Percentiles rank a stretch among this genome's conserved stretches.
These are phyloP conservation scores for Barnardius zonarius DNA, from an alignment of 2,113 vertebrate species.

Conservation along the genomic window DNA sequence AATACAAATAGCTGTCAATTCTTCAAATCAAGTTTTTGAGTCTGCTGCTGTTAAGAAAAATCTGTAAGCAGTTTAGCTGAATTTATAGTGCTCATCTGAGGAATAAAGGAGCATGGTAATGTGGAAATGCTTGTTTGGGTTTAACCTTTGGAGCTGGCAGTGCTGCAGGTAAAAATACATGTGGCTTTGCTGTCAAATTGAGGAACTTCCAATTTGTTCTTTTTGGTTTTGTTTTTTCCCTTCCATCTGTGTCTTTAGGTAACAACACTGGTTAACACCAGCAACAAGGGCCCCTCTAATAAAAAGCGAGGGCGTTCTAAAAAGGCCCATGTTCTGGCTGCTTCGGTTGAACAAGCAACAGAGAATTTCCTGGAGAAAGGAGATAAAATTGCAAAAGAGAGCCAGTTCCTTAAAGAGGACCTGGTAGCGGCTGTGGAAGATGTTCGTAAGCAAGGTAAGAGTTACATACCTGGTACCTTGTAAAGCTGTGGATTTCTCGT, in stretches of 20 bases:
- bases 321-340: conserved; percentile 97
- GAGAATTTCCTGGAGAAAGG: conserved; percentile 98
- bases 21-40: background rate
- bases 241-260: conserved; percentile 74
- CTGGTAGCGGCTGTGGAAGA: conserved; percentile 95
- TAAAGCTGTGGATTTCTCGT: accelerated
- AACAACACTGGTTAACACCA: conserved; percentile 96
- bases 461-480: background rate
- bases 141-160: background rate
- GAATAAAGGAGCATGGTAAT: background rate
- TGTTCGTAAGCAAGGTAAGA: conserved; percentile 96
- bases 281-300: conserved; percentile 97
- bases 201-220: background rate
- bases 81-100: background rate
- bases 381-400: conserved; percentile 98
- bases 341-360: conserved; percentile 97
- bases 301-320: conserved; percentile 99
- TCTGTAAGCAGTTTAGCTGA: background rate
- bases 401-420: conserved; percentile 96
- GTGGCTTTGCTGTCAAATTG: background rate
- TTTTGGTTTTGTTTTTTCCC: background rate
- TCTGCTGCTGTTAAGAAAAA: background rate
- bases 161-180: background rate
- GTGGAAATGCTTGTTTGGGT: background rate
- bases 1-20: background rate